Conservation (phyloP, 1,140 invertebrate species). For the Drosophila erecta region DNA sequence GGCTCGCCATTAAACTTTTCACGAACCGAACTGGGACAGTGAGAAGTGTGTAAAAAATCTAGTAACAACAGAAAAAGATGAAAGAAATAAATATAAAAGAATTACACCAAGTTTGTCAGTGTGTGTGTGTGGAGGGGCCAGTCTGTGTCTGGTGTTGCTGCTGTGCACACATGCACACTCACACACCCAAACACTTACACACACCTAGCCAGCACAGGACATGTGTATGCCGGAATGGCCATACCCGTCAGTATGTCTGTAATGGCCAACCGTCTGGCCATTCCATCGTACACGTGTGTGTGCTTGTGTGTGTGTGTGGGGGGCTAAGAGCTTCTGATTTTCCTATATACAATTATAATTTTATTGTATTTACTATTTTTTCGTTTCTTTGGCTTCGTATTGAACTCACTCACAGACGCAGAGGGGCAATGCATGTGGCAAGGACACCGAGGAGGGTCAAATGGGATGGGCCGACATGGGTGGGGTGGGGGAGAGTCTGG, state of each 20-base stretch:
- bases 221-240: slow-evolving; percentile 25
- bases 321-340: slow-evolving; percentile 72
- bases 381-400: slow-evolving; percentile 79
- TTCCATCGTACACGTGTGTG: slow-evolving; percentile 18
- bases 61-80: slow-evolving; percentile 83
- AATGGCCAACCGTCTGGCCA: slow-evolving; percentile 71
- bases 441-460: slow-evolving; percentile 23
- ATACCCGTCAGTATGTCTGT: slow-evolving; percentile 40
- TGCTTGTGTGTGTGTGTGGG: slow-evolving; percentile 21
- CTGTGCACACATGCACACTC: slow-evolving; percentile 48
- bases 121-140: slow-evolving; percentile 35
- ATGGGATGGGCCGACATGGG: not conserved
- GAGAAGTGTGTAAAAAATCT: slow-evolving; percentile 75
- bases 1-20: slow-evolving; percentile 80
- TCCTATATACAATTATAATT: slow-evolving; percentile 84
- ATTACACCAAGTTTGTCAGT: slow-evolving; percentile 75
- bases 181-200: slow-evolving; percentile 24
- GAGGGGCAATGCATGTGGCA: slow-evolving; percentile 43
- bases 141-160: slow-evolving; percentile 65
- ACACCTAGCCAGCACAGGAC: slow-evolving; percentile 23
- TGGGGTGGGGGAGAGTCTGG: slow-evolving; percentile 52
- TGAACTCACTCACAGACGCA: slow-evolving; percentile 71
- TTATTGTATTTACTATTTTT: slow-evolving; percentile 84
- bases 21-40: slow-evolving; percentile 81
- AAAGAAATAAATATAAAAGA: slow-evolving; percentile 84